phyloP scores from a whole-genome alignment of 2,113 vertebrate species.

The Tamias sibiricus region DNA sequence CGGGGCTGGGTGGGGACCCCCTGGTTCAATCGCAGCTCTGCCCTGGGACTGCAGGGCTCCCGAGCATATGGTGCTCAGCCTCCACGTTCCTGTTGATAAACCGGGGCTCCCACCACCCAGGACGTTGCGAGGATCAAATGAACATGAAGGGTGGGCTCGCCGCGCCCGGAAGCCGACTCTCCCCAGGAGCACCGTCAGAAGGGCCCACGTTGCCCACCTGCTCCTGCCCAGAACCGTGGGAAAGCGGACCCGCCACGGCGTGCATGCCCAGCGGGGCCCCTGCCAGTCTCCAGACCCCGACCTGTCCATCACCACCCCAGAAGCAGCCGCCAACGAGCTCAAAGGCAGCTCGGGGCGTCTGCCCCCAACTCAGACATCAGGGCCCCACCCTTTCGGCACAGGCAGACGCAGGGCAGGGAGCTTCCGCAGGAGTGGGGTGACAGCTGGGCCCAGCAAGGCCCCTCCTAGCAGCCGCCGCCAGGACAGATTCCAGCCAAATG shows the following conservation, averaged over 20 bases:
- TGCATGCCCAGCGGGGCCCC: accelerated
- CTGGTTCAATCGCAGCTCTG: not conserved
- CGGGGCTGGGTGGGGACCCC: accelerated
- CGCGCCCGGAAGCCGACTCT: not conserved
- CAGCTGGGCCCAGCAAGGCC: not conserved
- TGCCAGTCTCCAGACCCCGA: too few relatives aligned
- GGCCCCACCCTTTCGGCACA: not conserved
- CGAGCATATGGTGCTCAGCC: not conserved
- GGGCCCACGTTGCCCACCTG: not conserved
- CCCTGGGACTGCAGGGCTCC: not conserved
- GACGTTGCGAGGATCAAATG: accelerated
- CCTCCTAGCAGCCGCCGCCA: not conserved
- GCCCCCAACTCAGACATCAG: not conserved
- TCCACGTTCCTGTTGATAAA: not conserved
- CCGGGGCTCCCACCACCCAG: not conserved
- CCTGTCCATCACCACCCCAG: not conserved
- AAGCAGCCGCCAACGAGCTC: not conserved
- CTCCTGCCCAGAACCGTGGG: not conserved
- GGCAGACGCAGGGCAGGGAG: constrained; percentile 11
- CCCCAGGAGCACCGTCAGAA: not conserved
- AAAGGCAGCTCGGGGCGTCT: not conserved
- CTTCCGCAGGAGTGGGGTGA: not conserved
- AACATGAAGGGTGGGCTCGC: accelerated
- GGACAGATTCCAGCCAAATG: not conserved
- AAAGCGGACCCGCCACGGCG: accelerated